Evolutionary conservation across 2,113 vertebrate genomes (phyloP), one percentile per base, ranked within the genome.

Genomic region (Siphamia tubifer): DNA sequence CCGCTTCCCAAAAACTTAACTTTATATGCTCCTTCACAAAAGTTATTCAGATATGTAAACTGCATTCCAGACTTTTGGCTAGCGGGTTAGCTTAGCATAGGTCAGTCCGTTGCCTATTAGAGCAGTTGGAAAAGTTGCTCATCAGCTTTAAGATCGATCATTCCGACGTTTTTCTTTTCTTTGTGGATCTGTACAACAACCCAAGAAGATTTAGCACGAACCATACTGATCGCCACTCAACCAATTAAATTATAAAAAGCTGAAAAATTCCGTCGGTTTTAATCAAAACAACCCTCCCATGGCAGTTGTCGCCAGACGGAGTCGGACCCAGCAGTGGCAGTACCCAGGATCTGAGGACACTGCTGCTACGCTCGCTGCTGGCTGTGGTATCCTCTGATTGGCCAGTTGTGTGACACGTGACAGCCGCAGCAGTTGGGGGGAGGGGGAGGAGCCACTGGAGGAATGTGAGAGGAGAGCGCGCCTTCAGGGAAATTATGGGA

Each of bases 51-150:
- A 23, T 52, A 25, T 68, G 48, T 39, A 20, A 10, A 54, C 23
- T 8, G 64, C 62, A 68, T 53, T 66, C 62, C 62, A 62, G 15
- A 62, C 53, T 72, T 53, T 34, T 39, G 30, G 77, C 75, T 83
- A 76, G 38, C 76, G 58, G 52, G 70, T 70, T 89, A 90, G 87
- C 83, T 83, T 88, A 88, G 86, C 88, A 83, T 81, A 63, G 81
- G 56, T 77, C 81, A 77, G 79, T 24, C 68, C 24, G 62, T 52
- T 64, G 40, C 69, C 35, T 76, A 19, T 25, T 45, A 11, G 12
- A 17, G 68, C 15, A 23, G 61, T 28, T 65, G 24, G 53, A 74
- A 52, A 80, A 85, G 84, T 88, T 75, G 68, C 58, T 77, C 55
- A 52, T 68, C 54, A 40, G 53, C 32, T 77, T 64, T 12, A 20